phyloP scores from a whole-genome alignment of 1,140 invertebrate species.

The Notospermus geniculatus region DNA sequence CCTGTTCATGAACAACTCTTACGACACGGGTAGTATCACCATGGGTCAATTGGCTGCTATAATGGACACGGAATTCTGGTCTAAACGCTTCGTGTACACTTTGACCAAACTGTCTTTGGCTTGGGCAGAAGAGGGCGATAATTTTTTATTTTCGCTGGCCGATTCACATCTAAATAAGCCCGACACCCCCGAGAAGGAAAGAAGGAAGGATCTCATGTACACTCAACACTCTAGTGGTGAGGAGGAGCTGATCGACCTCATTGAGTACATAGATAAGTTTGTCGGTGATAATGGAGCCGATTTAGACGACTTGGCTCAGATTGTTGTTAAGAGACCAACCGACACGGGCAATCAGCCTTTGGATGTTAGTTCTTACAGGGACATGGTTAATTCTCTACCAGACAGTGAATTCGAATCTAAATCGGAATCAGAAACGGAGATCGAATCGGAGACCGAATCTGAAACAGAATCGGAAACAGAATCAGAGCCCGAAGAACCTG shows the following conservation, averaged over 20 bases:
- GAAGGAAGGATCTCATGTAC: conserved; percentile 7
- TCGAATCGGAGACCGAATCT: background rate
- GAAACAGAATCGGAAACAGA: conserved; percentile 5
- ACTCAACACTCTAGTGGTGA: conserved; percentile 7
- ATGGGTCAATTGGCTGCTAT: conserved; percentile 6
- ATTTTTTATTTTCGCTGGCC: conserved; percentile 4
- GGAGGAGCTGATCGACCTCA: background rate
- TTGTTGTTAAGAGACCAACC: background rate
- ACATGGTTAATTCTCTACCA: background rate
- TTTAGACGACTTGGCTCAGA: background rate
- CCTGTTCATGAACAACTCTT: conserved; percentile 7
- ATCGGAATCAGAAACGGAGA: background rate
- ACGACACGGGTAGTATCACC: conserved; percentile 1
- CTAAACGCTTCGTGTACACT: background rate
- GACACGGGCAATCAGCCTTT: conserved; percentile 9
- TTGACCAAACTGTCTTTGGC: background rate
- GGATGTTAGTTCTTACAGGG: background rate
- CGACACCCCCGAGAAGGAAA: conserved; percentile 2
- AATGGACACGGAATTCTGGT: conserved; percentile 6
- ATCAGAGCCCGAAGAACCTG: background rate
- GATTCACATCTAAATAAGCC: conserved; percentile 6
- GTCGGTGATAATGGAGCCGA: background rate
- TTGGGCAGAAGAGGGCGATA: conserved; percentile 5
- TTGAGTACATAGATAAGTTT: background rate
- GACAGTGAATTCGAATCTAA: background rate